Conservation (phyloP, 2,113 vertebrate genomes). For the Papio anubis region DNA sequence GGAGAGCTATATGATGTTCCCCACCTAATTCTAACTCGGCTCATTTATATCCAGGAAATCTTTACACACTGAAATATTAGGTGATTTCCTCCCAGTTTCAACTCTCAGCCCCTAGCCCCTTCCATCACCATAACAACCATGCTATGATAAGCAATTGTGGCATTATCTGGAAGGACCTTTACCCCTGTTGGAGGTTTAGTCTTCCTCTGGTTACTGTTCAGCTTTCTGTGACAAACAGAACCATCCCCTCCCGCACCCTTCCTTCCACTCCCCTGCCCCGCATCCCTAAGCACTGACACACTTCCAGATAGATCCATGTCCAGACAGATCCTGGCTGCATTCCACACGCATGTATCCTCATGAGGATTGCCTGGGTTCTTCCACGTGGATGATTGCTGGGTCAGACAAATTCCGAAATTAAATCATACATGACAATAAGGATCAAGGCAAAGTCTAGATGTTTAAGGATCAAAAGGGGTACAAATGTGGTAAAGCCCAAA, state of each 20-base stretch:
- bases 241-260: neutral
- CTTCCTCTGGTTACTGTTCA: neutral
- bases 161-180: neutral
- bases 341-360: neutral
- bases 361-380: neutral
- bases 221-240: neutral
- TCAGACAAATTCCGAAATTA: neutral
- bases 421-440: neutral
- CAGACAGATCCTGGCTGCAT: neutral
- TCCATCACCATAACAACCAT: neutral
- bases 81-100: neutral
- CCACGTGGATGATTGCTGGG: neutral
- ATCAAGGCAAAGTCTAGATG: neutral
- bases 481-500: neutral
- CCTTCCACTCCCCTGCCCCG: neutral
- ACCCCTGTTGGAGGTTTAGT: neutral
- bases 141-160: neutral
- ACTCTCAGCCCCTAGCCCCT: neutral
- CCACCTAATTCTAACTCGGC: neutral
- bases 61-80: neutral
- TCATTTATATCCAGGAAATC: neutral
- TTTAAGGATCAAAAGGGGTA: neutral
- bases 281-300: neutral
- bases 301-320: neutral
- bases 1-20: neutral